phyloP scores from a whole-genome alignment of 2,113 vertebrate genomes.

The Microtus richardsoni region DNA sequence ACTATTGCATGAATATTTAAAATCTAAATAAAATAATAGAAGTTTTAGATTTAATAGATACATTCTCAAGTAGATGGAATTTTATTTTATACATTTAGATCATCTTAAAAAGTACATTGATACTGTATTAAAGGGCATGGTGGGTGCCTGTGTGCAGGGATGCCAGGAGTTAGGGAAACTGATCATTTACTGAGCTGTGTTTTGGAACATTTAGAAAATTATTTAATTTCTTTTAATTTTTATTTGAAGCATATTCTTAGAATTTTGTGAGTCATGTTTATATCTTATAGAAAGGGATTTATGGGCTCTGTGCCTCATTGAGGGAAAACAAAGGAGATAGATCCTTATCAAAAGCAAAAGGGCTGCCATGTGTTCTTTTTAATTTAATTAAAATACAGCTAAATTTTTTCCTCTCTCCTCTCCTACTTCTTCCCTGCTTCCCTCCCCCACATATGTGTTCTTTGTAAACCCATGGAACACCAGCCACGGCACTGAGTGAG shows the following conservation, averaged over 20 bases:
- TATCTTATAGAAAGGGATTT: not conserved
- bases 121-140: not conserved
- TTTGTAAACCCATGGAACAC: not conserved
- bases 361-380: not conserved
- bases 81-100: not conserved
- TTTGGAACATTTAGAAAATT: not conserved
- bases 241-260: not conserved
- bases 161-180: not conserved
- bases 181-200: not conserved
- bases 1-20: not conserved
- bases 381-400: not conserved
- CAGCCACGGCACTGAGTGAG: too few species aligned
- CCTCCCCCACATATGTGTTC: not conserved
- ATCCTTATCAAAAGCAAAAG: not conserved
- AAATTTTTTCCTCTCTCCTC: not conserved
- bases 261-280: not conserved
- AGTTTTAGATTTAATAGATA: slow-evolving; percentile 26
- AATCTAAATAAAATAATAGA: not conserved
- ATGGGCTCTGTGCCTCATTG: not conserved
- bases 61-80: not conserved
- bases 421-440: not conserved
- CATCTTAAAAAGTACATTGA: not conserved
- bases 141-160: not conserved
- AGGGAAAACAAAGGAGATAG: not conserved
- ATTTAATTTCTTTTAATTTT: not conserved